A percentile compares a stretch with the other conserved stretches of the same genome.
Conservation (phyloP, 2,113 vertebrate genomes). For the Xyliphius kryptos region DNA sequence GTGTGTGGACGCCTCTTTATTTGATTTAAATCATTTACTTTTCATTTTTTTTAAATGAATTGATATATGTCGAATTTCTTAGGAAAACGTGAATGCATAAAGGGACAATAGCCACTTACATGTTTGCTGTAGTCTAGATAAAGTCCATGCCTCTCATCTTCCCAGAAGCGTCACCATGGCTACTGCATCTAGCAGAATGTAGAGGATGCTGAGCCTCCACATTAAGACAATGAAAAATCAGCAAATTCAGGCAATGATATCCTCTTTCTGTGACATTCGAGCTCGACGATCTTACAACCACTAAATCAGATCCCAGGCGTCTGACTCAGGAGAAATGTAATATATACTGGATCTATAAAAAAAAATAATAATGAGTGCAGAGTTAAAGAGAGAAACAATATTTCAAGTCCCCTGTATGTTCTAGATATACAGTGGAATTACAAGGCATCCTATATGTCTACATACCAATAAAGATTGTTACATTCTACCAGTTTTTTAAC, state of each 20-base stretch:
- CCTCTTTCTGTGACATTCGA: neutral
- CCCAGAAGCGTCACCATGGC: constrained; percentile 59
- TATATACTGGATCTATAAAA: too few species aligned
- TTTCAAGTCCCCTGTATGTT: too few species aligned
- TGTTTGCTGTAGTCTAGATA: constrained; percentile 1
- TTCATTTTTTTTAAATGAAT: neutral
- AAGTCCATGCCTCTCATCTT: constrained; percentile 12
- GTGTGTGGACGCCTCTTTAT: constrained; percentile 26
- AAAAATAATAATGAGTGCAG: too few species aligned
- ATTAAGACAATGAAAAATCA: constrained; percentile 9
- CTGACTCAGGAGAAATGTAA: too few species aligned
- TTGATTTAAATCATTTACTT: neutral
- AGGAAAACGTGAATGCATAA: constrained; percentile 9
- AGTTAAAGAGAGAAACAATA: too few species aligned
- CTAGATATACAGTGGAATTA: too few species aligned
- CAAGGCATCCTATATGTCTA: too few species aligned
- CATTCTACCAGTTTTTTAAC: too few species aligned
- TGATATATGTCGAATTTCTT: too few species aligned
- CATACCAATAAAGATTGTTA: too few species aligned
- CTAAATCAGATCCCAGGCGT: constrained; percentile 4
- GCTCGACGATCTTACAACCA: neutral
- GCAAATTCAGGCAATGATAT: neutral
- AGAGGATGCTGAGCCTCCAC: constrained; percentile 15
- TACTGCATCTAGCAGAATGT: constrained; percentile 46
- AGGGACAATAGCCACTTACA: neutral